phyloP scores from a whole-genome alignment of 1,140 invertebrate species.

The Drosophila rhopaloa region DNA sequence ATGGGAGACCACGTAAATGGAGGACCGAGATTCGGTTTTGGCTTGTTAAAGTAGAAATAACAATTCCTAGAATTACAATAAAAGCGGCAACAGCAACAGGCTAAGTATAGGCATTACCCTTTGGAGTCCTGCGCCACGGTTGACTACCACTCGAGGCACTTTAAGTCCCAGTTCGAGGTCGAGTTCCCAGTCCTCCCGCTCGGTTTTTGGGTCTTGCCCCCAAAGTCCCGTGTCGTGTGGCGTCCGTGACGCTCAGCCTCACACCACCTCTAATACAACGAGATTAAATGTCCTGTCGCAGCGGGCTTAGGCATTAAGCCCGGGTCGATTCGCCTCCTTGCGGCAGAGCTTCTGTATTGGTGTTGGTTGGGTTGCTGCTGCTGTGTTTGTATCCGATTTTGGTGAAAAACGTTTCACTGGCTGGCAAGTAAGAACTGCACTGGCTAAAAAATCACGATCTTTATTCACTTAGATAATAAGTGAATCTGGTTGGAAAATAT shows the following conservation, averaged over 20 bases:
- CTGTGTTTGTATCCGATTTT: constrained; percentile 55
- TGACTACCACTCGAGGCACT: constrained; percentile 54
- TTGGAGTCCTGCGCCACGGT: constrained; percentile 28
- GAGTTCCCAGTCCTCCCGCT: not conserved
- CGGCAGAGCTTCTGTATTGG: constrained; percentile 19
- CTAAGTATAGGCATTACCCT: constrained; percentile 73
- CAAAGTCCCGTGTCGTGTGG: constrained; percentile 17
- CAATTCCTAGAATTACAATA: constrained; percentile 80
- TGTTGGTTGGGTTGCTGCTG: constrained; percentile 10
- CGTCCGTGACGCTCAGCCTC: constrained; percentile 14
- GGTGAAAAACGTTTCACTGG: constrained; percentile 58
- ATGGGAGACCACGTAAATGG: constrained; percentile 30
- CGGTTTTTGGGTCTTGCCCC: constrained; percentile 12
- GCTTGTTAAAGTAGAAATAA: constrained; percentile 78
- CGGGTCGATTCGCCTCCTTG: constrained; percentile 47
- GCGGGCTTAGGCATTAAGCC: constrained; percentile 73
- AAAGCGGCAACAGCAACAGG: constrained; percentile 71
- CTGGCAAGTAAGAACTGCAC: constrained; percentile 19
- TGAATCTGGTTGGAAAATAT: no score
- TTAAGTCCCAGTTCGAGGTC: constrained; percentile 54
- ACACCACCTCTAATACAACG: constrained; percentile 67
- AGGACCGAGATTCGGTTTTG: constrained; percentile 62
- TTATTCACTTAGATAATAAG: no score
- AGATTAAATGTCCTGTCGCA: constrained; percentile 83
- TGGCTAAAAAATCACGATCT: not conserved